Conservation (phyloP, 1,140 invertebrate species). For the Charaxes varanes region DNA sequence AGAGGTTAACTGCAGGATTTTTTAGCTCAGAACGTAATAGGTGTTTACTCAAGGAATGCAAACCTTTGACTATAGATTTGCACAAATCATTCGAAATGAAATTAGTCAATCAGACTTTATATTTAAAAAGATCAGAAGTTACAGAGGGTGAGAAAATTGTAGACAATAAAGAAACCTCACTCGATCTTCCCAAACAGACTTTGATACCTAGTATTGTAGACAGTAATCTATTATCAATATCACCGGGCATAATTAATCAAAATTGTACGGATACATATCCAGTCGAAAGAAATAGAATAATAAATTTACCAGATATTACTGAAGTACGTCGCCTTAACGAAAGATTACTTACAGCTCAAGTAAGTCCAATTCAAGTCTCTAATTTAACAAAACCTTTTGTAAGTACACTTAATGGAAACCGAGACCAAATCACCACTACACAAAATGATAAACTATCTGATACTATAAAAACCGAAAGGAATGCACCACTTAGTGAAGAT, state of each 20-base stretch:
- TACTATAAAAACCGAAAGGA: no score
- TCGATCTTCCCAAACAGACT: slow-evolving; percentile 13
- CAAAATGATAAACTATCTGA: background rate
- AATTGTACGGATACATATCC: no score
- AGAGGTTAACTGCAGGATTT: slow-evolving; percentile 45
- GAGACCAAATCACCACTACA: background rate
- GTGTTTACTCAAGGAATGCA: slow-evolving; percentile 38
- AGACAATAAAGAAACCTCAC: slow-evolving; percentile 10
- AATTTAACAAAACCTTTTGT: slow-evolving; percentile 9
- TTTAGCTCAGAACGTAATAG: slow-evolving; percentile 43
- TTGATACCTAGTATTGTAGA: background rate
- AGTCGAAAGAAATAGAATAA: slow-evolving; percentile 35
- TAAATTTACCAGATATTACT: slow-evolving; percentile 39
- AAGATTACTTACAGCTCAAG: slow-evolving; percentile 37
- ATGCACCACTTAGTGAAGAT: no score
- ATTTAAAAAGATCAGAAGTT: slow-evolving; percentile 22
- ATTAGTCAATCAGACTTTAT: slow-evolving; percentile 39
- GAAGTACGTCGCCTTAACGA: slow-evolving; percentile 40
- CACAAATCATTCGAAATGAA: slow-evolving; percentile 52
- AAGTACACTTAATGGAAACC: slow-evolving; percentile 1
- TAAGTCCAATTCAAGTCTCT: slow-evolving; percentile 29
- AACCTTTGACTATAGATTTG: slow-evolving; percentile 54
- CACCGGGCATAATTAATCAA: no score
- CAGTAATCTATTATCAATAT: no score
- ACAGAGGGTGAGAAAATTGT: background rate